These are phyloP conservation scores for Palloptera scutellata DNA, from an alignment of 2,888 invertebrate genomes.

Conservation along the genomic window DNA sequence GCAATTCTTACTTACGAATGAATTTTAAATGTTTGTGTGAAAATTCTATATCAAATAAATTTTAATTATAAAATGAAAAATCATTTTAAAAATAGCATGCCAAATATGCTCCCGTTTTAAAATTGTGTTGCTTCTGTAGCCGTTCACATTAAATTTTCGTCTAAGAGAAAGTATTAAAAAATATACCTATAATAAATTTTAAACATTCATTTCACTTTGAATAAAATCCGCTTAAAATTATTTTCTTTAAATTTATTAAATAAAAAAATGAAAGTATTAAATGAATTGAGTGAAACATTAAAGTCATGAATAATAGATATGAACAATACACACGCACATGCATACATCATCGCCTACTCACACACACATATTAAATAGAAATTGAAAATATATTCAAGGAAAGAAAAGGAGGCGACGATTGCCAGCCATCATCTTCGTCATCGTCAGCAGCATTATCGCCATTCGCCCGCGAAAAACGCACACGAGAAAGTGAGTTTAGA, in stretches of 20 bases:
- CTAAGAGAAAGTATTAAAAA: slow-evolving; percentile 9
- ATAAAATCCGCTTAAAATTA: too few relatives aligned
- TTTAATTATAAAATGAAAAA: neutral
- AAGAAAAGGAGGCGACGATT: too few relatives aligned
- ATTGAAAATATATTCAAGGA: too few relatives aligned
- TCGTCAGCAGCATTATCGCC: too few relatives aligned
- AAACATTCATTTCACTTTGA: too few relatives aligned
- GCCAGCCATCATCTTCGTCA: too few relatives aligned
- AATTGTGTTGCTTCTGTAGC: slow-evolving; percentile 24
- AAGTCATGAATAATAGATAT: neutral
- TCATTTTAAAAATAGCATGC: slow-evolving; percentile 32
- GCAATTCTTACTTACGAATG: too few relatives aligned
- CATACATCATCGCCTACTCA: neutral
- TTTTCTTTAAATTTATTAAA: neutral
- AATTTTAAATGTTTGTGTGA: too few relatives aligned
- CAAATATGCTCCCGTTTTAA: slow-evolving; percentile 31
- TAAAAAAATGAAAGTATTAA: neutral
- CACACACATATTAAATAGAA: neutral
- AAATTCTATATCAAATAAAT: too few relatives aligned
- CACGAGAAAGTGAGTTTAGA: too few relatives aligned
- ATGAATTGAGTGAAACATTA: neutral
- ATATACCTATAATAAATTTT: slow-evolving; percentile 2
- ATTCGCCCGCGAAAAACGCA: too few relatives aligned
- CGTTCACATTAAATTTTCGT: slow-evolving; percentile 1
- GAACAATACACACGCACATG: neutral